Evolutionary conservation across 2,113 vertebrate species (phyloP), one percentile per base, ranked within the genome.

Genomic region (Manacus vitellinus): DNA sequence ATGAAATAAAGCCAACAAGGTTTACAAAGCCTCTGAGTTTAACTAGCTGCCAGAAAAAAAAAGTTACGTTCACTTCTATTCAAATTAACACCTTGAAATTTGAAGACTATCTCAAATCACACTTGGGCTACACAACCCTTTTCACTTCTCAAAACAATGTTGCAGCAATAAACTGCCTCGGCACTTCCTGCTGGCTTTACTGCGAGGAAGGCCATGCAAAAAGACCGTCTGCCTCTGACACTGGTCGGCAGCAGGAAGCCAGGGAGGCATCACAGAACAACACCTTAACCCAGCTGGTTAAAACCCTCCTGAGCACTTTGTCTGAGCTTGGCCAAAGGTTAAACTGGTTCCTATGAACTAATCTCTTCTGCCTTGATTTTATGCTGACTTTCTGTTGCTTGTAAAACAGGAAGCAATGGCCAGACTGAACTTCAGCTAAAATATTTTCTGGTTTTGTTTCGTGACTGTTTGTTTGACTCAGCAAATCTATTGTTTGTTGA

Each of bases 331-430:
- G 51, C 76, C 79, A 84, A 93, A 92, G 86, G 80, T 93, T 80
- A 90, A 59, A 51, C 35, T 13, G 28, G 55, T 46, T 92, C 51
- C 86, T 71, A 12, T 20, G 74, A 86, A 27, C 46, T 73, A 14
- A 51, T 61, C 80, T 59, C n/a, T 75, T 81, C 72, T 75, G 62
- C 75, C 74, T 54, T 49, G 19, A 58, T 62, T 77, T 92, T 35
- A 9, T 35, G 58, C 62, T 85, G 89, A 35, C 24, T 31, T 74
- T 81, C 41, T 52, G 24, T 43, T 61, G n/a, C 62, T 10, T 30
- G 39, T 88, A 23, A 82, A 96, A 72, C 70, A 76, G 80, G 75
- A 96, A 96, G 82, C 88, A 9, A 52, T 18, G 55, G 73, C n/a
- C 56, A 49, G 73, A 20, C 10, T 51, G 31, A 77, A 54, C 18